A percentile compares a stretch with the other conserved stretches of the same genome.
These are phyloP conservation scores for Peucedramus taeniatus DNA, from an alignment of 2,113 vertebrate species.

Conservation along the genomic window DNA sequence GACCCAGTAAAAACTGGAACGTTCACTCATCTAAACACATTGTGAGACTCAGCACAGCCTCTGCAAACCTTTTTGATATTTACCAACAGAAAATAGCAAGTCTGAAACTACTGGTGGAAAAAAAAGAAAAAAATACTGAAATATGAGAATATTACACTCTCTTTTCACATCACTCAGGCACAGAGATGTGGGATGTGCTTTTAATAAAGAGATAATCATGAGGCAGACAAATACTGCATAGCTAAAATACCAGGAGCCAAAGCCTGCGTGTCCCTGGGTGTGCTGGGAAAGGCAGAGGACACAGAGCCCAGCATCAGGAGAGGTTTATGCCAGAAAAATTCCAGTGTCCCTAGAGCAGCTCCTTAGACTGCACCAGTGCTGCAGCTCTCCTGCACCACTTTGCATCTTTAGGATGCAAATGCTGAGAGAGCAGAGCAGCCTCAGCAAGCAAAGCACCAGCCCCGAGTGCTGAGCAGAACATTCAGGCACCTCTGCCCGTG, in stretches of 20 bases:
- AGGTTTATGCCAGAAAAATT: neutral
- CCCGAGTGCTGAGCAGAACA: neutral
- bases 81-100: neutral
- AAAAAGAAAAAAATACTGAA: neutral
- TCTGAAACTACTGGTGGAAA: neutral
- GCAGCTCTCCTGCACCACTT: constrained; percentile 16
- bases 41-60: neutral
- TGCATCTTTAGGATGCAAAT: neutral
- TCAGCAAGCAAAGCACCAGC: neutral
- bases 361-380: neutral
- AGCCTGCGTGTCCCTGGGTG: neutral
- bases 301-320: neutral
- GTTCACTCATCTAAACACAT: neutral
- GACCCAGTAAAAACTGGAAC: neutral
- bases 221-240: neutral
- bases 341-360: neutral
- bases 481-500: neutral
- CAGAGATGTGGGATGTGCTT: neutral
- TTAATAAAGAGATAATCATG: neutral
- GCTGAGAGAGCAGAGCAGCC: neutral
- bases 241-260: neutral
- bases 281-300: neutral
- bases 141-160: neutral
- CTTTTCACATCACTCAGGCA: neutral
- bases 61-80: neutral